These are phyloP conservation scores for Drosophila ercepeae DNA, from an alignment of 1,140 invertebrate species.

Conservation along the genomic window DNA sequence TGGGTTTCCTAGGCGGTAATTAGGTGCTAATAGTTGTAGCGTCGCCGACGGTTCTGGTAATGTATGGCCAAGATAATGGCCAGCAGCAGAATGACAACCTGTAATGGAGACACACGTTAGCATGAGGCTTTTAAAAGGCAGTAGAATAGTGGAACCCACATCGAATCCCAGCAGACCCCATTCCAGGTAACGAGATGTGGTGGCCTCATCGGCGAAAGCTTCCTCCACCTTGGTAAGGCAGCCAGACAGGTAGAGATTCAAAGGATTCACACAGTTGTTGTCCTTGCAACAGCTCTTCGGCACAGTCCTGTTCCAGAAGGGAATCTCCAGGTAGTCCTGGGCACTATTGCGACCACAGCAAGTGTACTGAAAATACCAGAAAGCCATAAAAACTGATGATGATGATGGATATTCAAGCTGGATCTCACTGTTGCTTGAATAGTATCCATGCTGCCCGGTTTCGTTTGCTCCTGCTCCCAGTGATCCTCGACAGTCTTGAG, in stretches of 20 bases:
- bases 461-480: conserved; percentile 59
- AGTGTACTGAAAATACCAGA: conserved; percentile 84
- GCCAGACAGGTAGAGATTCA: conserved; percentile 83
- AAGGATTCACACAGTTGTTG: conserved; percentile 64
- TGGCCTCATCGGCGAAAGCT: conserved; percentile 84
- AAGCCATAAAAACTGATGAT: background rate
- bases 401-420: background rate
- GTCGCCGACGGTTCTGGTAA: conserved; percentile 65
- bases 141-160: conserved; percentile 26
- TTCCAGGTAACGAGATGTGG: conserved; percentile 72
- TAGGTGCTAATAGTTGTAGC: conserved; percentile 60
- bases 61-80: conserved; percentile 71
- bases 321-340: conserved; percentile 82
- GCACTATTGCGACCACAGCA: conserved; percentile 87
- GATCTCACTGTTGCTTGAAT: conserved; percentile 59
- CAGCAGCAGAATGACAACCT: conserved; percentile 62
- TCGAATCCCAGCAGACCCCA: conserved; percentile 69
- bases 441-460: conserved; percentile 66
- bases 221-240: conserved; percentile 83
- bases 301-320: conserved; percentile 53
- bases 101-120: conserved; percentile 11
- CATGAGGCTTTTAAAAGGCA: background rate
- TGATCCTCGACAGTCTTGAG: conserved; percentile 53
- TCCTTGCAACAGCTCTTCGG: conserved; percentile 83
- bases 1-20: conserved; percentile 23